phyloP scores from a whole-genome alignment of 1,140 invertebrate genomes.

The Saccostrea cuccullata region DNA sequence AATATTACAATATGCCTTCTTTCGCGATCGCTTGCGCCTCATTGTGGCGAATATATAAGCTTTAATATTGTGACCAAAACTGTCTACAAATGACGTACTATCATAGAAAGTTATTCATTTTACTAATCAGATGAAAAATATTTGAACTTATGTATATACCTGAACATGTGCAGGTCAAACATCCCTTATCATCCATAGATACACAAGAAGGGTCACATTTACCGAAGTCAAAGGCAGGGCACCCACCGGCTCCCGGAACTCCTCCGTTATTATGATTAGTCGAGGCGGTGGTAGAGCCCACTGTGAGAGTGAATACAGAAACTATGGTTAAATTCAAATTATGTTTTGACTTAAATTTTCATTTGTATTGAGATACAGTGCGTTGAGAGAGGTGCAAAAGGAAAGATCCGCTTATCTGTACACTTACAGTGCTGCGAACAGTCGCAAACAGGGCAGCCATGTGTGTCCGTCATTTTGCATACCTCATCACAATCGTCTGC shows the following conservation, averaged over 20 bases:
- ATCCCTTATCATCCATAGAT: neutral
- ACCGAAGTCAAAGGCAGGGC: slow-evolving; percentile 29
- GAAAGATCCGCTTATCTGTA: neutral
- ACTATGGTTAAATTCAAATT: neutral
- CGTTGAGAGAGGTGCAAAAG: neutral
- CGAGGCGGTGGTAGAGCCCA: neutral
- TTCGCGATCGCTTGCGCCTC: too few species aligned
- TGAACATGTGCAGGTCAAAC: slow-evolving; percentile 10
- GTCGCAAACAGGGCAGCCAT: slow-evolving; percentile 13
- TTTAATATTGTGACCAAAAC: too few species aligned
- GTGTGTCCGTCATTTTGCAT: neutral
- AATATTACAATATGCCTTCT: too few species aligned
- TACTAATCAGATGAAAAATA: too few species aligned
- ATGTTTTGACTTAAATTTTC: neutral
- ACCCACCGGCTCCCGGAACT: slow-evolving; percentile 25
- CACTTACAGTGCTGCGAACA: slow-evolving; percentile 18
- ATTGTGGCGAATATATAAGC: too few species aligned
- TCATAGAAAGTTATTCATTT: too few species aligned
- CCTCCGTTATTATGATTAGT: neutral
- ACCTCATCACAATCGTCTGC: slow-evolving; percentile 20
- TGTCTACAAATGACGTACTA: too few species aligned
- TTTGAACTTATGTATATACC: neutral
- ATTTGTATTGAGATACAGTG: neutral
- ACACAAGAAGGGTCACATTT: slow-evolving; percentile 29
- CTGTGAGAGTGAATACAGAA: neutral